These are phyloP conservation scores for Adelosebastes latens DNA, from an alignment of 2,797 vertebrate genomes.

Conservation along the genomic window DNA sequence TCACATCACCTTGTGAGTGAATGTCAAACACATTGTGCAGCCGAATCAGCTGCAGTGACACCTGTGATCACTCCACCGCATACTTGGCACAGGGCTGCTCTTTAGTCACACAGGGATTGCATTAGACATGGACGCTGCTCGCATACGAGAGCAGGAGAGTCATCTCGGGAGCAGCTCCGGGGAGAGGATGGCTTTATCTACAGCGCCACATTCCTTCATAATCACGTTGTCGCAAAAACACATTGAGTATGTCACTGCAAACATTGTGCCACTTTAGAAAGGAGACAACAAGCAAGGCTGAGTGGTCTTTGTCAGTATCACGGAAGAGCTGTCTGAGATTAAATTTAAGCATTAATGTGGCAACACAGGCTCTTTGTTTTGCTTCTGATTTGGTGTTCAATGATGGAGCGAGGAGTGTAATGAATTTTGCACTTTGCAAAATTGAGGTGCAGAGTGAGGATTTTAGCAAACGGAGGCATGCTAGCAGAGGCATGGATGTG, in stretches of 20 bases:
- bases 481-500: slow-evolving; percentile 3
- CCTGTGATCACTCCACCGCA: slow-evolving; percentile 54
- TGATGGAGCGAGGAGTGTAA: slow-evolving; percentile 33
- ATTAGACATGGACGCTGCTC: slow-evolving; percentile 57
- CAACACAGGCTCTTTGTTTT: slow-evolving; percentile 54
- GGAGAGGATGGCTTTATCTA: slow-evolving; percentile 65
- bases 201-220: slow-evolving; percentile 66
- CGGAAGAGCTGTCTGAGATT: slow-evolving; percentile 49
- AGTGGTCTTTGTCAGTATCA: slow-evolving; percentile 42
- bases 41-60: slow-evolving; percentile 53
- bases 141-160: slow-evolving; percentile 56
- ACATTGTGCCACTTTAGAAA: slow-evolving; percentile 40
- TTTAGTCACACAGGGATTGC: slow-evolving; percentile 57
- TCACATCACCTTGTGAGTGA: slow-evolving; percentile 48
- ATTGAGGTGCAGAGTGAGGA: slow-evolving; percentile 36
- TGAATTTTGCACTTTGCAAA: slow-evolving; percentile 58
- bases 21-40: slow-evolving; percentile 42
- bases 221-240: slow-evolving; percentile 65
- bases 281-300: slow-evolving; percentile 33
- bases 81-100: slow-evolving; percentile 42
- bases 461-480: slow-evolving; percentile 39
- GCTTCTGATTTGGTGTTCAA: slow-evolving; percentile 25
- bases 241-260: slow-evolving; percentile 45
- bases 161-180: slow-evolving; percentile 50
- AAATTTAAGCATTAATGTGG: slow-evolving; percentile 57